phyloP scores from a whole-genome alignment of 2,797 vertebrate genomes.

The Poecile montanus region DNA sequence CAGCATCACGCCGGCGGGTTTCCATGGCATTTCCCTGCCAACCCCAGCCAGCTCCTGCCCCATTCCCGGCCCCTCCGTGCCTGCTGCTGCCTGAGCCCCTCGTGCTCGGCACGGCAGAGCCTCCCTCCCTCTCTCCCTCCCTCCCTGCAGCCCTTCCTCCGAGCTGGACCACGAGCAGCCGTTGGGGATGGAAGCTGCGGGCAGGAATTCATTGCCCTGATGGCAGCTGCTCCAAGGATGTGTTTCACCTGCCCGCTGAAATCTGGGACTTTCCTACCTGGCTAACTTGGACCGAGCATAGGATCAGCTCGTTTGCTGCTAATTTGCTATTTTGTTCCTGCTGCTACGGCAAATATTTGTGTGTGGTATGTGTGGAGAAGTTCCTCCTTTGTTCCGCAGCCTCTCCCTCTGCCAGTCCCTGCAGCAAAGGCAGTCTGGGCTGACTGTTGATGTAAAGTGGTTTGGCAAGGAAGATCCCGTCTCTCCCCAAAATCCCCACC shows the following conservation, averaged over 20 bases:
- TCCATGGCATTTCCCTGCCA: slow-evolving; percentile 56
- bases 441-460: slow-evolving; percentile 10
- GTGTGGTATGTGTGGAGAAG: slow-evolving; percentile 49
- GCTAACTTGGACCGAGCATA: neutral
- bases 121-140: slow-evolving; percentile 4
- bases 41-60: slow-evolving; percentile 3
- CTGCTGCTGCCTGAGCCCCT: slow-evolving; percentile 3
- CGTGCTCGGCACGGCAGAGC: neutral
- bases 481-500: slow-evolving; percentile 27
- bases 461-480: slow-evolving; percentile 32
- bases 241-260: slow-evolving; percentile 2
- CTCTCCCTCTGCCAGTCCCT: slow-evolving; percentile 59
- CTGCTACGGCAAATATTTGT: slow-evolving; percentile 64
- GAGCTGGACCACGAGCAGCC: neutral
- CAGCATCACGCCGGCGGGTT: slow-evolving; percentile 59
- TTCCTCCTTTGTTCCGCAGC: slow-evolving; percentile 46
- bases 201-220: slow-evolving; percentile 6
- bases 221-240: neutral
- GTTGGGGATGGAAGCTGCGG: slow-evolving; percentile 30
- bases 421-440: slow-evolving; percentile 53
- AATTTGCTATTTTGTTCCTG: slow-evolving; percentile 57
- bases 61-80: neutral
- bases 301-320: slow-evolving; percentile 45
- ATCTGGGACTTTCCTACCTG: slow-evolving; percentile 46
- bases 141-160: neutral